phyloP scores from a whole-genome alignment of 2,797 vertebrate species.

The Lycodopsis pacificus region DNA sequence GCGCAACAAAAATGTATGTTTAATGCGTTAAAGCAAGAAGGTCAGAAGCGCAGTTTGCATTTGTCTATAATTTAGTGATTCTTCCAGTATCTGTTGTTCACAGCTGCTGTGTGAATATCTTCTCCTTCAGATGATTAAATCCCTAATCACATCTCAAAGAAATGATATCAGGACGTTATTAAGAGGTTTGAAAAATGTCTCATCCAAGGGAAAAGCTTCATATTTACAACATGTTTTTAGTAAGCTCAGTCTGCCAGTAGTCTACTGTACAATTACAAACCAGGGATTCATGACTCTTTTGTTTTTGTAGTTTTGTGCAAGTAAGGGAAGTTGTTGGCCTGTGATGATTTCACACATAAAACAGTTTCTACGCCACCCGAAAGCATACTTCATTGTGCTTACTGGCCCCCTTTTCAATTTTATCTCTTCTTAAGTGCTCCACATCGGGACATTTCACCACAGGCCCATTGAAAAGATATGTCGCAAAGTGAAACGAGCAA shows the following conservation, averaged over 20 bases:
- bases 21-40: not conserved
- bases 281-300: not conserved
- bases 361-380: not conserved
- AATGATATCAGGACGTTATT: not conserved
- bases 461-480: conserved; percentile 20
- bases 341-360: conserved; percentile 2
- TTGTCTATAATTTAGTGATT: not conserved
- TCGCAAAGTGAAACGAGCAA: conserved; percentile 21
- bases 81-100: conserved; percentile 3
- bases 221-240: not conserved
- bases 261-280: not conserved
- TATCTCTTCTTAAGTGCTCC: conserved; percentile 13
- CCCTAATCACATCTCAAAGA: not conserved
- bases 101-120: not conserved
- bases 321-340: not conserved
- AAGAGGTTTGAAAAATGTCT: not conserved
- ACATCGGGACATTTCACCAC: conserved; percentile 20
- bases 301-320: not conserved
- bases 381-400: not conserved
- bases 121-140: not conserved
- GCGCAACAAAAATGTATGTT: not conserved
- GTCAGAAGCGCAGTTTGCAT: not conserved
- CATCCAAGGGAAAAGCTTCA: not conserved
- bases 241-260: not conserved
- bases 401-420: conserved; percentile 6